These are phyloP conservation scores for Sciurus carolinensis DNA, from an alignment of 2,797 vertebrate genomes.

Conservation along the genomic window DNA sequence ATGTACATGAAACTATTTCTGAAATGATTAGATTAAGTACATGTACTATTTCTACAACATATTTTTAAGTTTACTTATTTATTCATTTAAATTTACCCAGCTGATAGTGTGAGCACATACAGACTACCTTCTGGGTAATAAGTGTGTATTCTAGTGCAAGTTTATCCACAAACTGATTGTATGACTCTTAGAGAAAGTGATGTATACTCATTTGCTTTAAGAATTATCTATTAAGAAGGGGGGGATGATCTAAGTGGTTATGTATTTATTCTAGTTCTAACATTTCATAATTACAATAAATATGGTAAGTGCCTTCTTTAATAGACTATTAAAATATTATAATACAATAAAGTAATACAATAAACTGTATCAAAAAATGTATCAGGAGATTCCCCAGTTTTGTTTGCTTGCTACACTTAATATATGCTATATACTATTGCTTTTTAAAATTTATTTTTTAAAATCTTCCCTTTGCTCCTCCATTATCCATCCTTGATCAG, in stretches of 20 bases:
- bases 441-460: background rate
- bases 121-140: background rate
- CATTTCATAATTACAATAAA: background rate
- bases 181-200: background rate
- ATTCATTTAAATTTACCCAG: background rate
- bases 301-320: background rate
- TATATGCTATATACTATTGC: background rate
- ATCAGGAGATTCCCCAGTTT: background rate
- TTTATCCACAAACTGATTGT: background rate
- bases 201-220: background rate
- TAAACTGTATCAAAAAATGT: background rate
- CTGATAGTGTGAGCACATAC: background rate
- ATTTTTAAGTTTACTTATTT: background rate
- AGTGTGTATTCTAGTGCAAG: background rate
- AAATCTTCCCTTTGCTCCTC: no score
- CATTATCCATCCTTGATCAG: no score
- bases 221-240: background rate
- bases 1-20: background rate
- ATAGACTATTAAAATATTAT: background rate
- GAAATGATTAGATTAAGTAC: no score
- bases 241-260: background rate
- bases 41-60: background rate
- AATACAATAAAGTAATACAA: background rate
- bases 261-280: background rate
- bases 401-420: slow-evolving; percentile 5